Evolutionary conservation across 2,113 vertebrate species (phyloP), one percentile per base, ranked within the genome.

Genomic region (Trichechus manatus): DNA sequence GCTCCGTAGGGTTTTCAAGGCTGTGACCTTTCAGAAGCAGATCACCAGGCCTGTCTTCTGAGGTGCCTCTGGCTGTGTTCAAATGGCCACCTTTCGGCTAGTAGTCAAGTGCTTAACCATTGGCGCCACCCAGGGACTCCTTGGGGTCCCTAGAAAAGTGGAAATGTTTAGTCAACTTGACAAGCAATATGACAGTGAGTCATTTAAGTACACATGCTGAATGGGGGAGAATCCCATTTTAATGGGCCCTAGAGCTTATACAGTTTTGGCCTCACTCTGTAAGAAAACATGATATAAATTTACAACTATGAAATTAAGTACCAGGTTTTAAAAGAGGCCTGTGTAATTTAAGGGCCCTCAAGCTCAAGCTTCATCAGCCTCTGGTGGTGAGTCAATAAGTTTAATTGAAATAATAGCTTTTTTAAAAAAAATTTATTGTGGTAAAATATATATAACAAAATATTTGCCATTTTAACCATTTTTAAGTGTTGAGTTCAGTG

Each of bases 91-190:
- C 11, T 68, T 56, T 56, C 14, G 15, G 53, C 66, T 68, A 68
- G 14, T 33, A 31, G 29, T 33, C 66, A 68, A 31, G 33, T 72
- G 10, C 33, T 36, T 72, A 19, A 36, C 68, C 68, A 72, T n/a
- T 72, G 1, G 33, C 3, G 33, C 68, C 33, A 72, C 33, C 15
- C 68, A 72, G 68, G 33, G 33, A 4, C 33, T 33, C 68, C 68
- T 90, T 42, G 13, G 29, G 29, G 47, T 96, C 81, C 77, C 61
- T 83, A 64, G 39, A 85, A 94, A 59, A 95, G 31, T 94, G 61
- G 89, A 94, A 85, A 88, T 92, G 44, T 93, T 93, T 94, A 85
- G 42, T 81, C 64, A 96, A 72, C 72, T 77, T 93, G 77, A 92
- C 23, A 95, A 93, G 20, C 81, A 87, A 29, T 70, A 87, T 29